Evolutionary conservation across 2,113 vertebrate genomes (phyloP), one percentile per base, ranked within the genome.

Genomic region (Cygnus buccinator): DNA sequence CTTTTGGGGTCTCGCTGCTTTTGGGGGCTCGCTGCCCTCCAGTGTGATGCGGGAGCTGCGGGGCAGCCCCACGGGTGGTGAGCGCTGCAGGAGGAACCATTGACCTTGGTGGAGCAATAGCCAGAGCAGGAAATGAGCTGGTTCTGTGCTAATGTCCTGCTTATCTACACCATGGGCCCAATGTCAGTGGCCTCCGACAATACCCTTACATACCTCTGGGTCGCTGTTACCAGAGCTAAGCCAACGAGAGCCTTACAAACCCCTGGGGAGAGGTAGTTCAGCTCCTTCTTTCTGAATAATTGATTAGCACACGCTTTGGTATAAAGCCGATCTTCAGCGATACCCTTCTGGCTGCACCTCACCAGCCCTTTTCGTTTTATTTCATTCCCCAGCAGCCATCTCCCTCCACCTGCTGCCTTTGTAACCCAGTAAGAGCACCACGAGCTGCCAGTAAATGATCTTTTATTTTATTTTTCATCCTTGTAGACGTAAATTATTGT

Each of bases 201-300:
- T 84, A 93, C 58, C 79, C 89, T 96, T 76, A 54, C 54, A 11
- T 85, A 88, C 84, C 96, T 95, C 77, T 94, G 84, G 94, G 66
- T 90, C 88, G 54, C 82, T 33, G 43, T 94, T 97, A 93, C 94
- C 55, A 88, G 68, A 70, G 61, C 62, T 65, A 76, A 86, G 62
- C 75, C 89, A 96, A 93, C 72, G 93, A 93, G 75, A 89, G 78
- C 48, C 89, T 97, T 96, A 85, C 84, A 95, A 97, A 96, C 91
- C 96, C 89, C 57, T 59, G 55, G 92, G 93, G 89, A 97, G 94
- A 87, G 93, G 96, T 84, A 95, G 71, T 76, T 93, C 97, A 97
- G 81, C 44, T n/a, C 70, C 39, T 41, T 48, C 63, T 86, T 95
- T 95, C 61, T 98, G 94, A 98, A 98, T 98, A 98, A 98, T 98